These are phyloP conservation scores for Danio kyathit DNA, from an alignment of 2,797 vertebrate species.

Conservation along the genomic window DNA sequence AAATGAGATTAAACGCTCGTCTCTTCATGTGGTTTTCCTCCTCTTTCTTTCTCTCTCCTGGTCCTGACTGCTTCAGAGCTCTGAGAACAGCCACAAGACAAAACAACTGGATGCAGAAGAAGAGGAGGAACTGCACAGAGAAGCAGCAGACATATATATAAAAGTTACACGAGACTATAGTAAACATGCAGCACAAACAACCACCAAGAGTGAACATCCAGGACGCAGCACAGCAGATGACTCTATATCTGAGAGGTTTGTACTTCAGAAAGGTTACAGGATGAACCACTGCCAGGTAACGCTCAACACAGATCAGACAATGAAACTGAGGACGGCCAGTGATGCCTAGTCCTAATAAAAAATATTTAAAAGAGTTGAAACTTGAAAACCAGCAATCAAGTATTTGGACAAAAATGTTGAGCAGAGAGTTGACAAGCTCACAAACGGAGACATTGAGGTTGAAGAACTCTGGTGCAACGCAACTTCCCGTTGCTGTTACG, in stretches of 20 bases:
- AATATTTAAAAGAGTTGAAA: rapidly evolving
- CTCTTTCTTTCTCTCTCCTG: not conserved
- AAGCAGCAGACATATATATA: not conserved
- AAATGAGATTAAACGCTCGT: not conserved
- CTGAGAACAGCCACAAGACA: slow-evolving; percentile 4
- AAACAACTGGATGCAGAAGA: not conserved
- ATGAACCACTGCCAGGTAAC: too few relatives aligned
- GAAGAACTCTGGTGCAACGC: not conserved
- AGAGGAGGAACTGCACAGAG: not conserved
- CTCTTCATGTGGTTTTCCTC: slow-evolving; percentile 1
- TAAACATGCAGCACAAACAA: not conserved
- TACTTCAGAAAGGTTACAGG: too few relatives aligned
- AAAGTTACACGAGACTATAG: too few relatives aligned
- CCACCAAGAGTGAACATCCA: not conserved
- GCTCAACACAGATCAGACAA: not conserved
- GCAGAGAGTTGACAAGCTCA: not conserved
- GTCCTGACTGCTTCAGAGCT: slow-evolving; percentile 23
- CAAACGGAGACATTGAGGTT: not conserved
- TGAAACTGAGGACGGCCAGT: not conserved
- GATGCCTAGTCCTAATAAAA: not conserved
- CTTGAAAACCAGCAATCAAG: not conserved
- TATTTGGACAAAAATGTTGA: not conserved
- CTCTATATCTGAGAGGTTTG: not conserved
- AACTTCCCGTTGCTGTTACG: not conserved
- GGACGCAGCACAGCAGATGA: not conserved